phyloP scores from a whole-genome alignment of 2,888 invertebrate genomes.

The Bedellia somnulentella region DNA sequence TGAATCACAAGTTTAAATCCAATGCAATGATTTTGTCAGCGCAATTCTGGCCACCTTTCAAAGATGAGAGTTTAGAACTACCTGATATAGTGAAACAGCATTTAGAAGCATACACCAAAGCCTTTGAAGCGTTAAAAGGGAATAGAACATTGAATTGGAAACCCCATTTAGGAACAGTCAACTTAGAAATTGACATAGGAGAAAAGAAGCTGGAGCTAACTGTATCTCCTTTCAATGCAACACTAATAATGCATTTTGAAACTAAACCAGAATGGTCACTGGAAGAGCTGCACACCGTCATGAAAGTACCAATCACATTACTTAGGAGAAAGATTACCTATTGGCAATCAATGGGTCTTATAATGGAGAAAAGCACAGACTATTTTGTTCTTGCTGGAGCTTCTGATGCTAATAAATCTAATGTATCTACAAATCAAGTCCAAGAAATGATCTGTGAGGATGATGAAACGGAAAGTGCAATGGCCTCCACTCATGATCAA shows the following conservation, averaged over 20 bases:
- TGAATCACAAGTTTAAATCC: constrained; percentile 37
- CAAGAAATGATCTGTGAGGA: constrained; percentile 79
- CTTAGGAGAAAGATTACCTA: constrained; percentile 85
- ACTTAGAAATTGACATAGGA: constrained; percentile 86
- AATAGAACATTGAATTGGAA: constrained; percentile 94
- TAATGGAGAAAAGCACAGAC: constrained; percentile 76
- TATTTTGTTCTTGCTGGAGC: constrained; percentile 73
- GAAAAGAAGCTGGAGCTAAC: constrained; percentile 77
- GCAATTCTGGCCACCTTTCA: constrained; percentile 97
- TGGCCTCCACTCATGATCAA: constrained; percentile 94
- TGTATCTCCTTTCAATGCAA: constrained; percentile 91
- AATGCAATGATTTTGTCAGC: constrained; percentile 91
- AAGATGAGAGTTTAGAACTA: constrained; percentile 88
- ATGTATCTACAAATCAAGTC: constrained; percentile 55
- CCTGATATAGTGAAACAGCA: constrained; percentile 79
- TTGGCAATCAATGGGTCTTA: constrained; percentile 92
- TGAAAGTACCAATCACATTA: constrained; percentile 86
- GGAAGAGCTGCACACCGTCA: constrained; percentile 80
- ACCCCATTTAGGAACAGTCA: constrained; percentile 88
- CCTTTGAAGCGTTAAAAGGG: constrained; percentile 87
- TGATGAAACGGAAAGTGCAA: constrained; percentile 89
- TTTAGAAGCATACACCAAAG: constrained; percentile 83
- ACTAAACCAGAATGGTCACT: constrained; percentile 83
- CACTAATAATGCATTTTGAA: constrained; percentile 92
- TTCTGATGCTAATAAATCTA: constrained; percentile 52